A percentile compares a stretch with the other conserved stretches of the same genome.
phyloP scores from a whole-genome alignment of 2,888 invertebrate genomes.

The Pristionchus entomophagus region DNA sequence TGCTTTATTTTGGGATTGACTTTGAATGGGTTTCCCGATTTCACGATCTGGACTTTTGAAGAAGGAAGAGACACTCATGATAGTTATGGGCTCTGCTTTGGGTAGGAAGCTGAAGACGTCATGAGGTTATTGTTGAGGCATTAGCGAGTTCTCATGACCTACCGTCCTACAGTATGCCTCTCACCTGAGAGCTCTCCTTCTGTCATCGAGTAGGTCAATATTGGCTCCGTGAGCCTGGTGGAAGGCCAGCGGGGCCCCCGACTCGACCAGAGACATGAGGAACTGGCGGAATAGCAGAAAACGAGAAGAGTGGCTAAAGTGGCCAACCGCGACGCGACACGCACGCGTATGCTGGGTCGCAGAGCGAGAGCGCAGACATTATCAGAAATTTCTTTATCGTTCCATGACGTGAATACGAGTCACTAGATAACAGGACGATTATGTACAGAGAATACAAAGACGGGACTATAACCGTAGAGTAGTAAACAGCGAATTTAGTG shows the following conservation, averaged over 20 bases:
- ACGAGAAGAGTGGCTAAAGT: not conserved
- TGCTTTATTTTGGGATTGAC: no score
- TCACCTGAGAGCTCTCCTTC: constrained; percentile 51
- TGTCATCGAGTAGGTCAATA: constrained; percentile 52
- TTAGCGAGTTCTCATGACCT: no score
- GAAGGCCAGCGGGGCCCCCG: constrained; percentile 46
- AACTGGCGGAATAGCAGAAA: not conserved
- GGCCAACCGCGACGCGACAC: constrained; percentile 30
- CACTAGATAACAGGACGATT: not conserved
- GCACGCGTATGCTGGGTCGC: not conserved
- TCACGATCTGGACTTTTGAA: no score
- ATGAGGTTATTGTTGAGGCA: no score
- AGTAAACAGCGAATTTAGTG: not conserved
- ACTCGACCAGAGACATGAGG: constrained; percentile 7
- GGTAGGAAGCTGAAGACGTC: not conserved
- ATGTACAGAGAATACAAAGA: not conserved
- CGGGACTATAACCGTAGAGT: not conserved
- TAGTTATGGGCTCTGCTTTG: not conserved
- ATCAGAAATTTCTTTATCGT: not conserved
- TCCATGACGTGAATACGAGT: not conserved
- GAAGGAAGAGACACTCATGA: no score
- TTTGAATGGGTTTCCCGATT: no score
- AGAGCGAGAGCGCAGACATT: not conserved
- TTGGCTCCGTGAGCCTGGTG: constrained; percentile 55
- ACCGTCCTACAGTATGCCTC: constrained; percentile 51